These are phyloP conservation scores for Drosophila merina DNA, from an alignment of 2,888 invertebrate species.

Conservation along the genomic window DNA sequence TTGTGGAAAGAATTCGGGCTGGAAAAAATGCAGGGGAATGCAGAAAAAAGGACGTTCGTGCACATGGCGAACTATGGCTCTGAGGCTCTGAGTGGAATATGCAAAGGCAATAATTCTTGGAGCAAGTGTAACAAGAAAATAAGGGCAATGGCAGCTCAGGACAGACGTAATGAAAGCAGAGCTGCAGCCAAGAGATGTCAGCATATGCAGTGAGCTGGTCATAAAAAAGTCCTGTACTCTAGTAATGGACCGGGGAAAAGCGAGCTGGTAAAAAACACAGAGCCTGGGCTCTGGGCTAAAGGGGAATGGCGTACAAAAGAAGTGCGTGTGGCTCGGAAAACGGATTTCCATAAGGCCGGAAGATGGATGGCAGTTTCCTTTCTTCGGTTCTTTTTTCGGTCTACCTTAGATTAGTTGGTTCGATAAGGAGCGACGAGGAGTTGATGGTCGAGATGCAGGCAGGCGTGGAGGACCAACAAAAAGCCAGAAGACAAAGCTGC, in stretches of 20 bases:
- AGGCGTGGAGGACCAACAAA: constrained; percentile 1
- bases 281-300: neutral
- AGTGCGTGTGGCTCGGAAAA: constrained; percentile 44
- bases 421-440: constrained; percentile 18
- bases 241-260: constrained; percentile 25
- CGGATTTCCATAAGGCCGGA: constrained; percentile 65
- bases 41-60: constrained; percentile 1
- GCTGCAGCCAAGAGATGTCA: constrained; percentile 49
- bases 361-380: constrained; percentile 54
- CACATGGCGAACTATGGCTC: neutral
- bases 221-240: constrained; percentile 35
- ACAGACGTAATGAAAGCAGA: constrained; percentile 29
- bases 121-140: constrained; percentile 71
- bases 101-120: constrained; percentile 75
- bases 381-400: constrained; percentile 18
- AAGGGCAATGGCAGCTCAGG: constrained; percentile 54
- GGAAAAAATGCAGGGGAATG: constrained; percentile 28
- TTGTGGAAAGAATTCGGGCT: constrained; percentile 47
- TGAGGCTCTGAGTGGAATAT: constrained; percentile 38
- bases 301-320: constrained; percentile 7
- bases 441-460: constrained; percentile 18
- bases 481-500: constrained; percentile 32
- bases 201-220: constrained; percentile 44
- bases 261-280: constrained; percentile 5
- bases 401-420: constrained; percentile 34